Evolutionary conservation across 1,140 invertebrate genomes (phyloP).

Genomic region (Drosophila obscura): DNA sequence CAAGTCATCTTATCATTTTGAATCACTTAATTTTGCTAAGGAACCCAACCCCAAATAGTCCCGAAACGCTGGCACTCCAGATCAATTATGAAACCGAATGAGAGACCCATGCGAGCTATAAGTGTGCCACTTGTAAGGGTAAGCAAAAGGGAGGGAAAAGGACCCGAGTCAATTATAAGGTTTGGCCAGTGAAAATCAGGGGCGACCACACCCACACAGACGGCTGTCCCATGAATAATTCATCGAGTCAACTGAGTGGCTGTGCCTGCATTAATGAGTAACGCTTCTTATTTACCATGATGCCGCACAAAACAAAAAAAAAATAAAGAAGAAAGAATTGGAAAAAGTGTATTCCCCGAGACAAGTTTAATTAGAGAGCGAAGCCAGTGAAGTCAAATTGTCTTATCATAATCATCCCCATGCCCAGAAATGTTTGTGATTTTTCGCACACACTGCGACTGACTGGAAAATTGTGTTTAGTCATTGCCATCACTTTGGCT

Average conservation of each 20-base stretch:
- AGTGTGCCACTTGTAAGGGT: constrained; percentile 67
- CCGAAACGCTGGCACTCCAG: constrained; percentile 46
- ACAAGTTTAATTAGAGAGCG: constrained; percentile 71
- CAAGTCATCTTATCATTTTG: constrained; percentile 55
- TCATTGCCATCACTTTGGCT: constrained; percentile 40
- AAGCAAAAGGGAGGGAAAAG: background rate
- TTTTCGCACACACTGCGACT: constrained; percentile 55
- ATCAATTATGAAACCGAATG: constrained; percentile 55
- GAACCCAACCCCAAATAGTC: constrained; percentile 14
- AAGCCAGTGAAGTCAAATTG: constrained; percentile 63
- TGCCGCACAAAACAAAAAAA: constrained; percentile 59
- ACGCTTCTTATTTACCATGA: constrained; percentile 79
- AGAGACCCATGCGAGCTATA: constrained; percentile 24
- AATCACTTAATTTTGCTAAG: constrained; percentile 68
- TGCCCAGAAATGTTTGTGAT: constrained; percentile 47
- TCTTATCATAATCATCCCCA: constrained; percentile 73
- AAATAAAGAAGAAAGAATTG: constrained; percentile 40
- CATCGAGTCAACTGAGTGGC: constrained; percentile 49
- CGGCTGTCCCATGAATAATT: constrained; percentile 69
- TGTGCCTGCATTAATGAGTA: constrained; percentile 70
- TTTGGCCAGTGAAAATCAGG: constrained; percentile 10
- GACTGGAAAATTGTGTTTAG: constrained; percentile 63
- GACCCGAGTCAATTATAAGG: constrained; percentile 63
- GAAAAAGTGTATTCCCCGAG: constrained; percentile 34
- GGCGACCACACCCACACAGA: constrained; percentile 35